phyloP scores from a whole-genome alignment of 2,888 invertebrate genomes.

The Eledona agricola region DNA sequence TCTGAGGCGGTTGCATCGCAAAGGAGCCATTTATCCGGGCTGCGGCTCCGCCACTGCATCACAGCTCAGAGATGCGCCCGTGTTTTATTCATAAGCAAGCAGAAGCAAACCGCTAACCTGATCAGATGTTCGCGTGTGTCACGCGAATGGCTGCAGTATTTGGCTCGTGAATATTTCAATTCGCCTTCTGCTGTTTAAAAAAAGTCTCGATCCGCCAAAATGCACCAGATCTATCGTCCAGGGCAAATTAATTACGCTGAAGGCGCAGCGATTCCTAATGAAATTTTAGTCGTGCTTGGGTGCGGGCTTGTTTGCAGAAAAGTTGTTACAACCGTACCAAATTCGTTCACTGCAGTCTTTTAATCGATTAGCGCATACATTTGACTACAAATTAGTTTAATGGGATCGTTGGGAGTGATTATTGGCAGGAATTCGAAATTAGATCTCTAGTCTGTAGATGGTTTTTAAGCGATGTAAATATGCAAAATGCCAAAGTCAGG shows the following conservation, averaged over 20 bases:
- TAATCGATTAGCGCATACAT: slow-evolving; percentile 21
- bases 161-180: slow-evolving; percentile 12
- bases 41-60: slow-evolving; percentile 15
- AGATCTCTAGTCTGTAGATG: too few relatives aligned
- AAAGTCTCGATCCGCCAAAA: background rate
- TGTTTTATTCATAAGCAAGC: slow-evolving; percentile 33
- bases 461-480: too few relatives aligned
- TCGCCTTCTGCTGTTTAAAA: background rate
- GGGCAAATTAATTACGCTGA: slow-evolving; percentile 13
- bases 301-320: slow-evolving; percentile 8
- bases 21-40: slow-evolving; percentile 7
- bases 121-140: slow-evolving; percentile 34
- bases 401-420: slow-evolving; percentile 16
- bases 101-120: slow-evolving; percentile 33
- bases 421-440: slow-evolving; percentile 7
- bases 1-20: too few relatives aligned
- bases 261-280: slow-evolving; percentile 2
- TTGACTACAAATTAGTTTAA: slow-evolving; percentile 25
- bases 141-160: slow-evolving; percentile 10
- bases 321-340: slow-evolving; percentile 4
- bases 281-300: slow-evolving; percentile 9
- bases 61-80: slow-evolving; percentile 8
- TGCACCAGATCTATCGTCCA: background rate
- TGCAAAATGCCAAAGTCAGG: too few relatives aligned
- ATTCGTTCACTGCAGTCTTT: slow-evolving; percentile 12